Base-by-base conservation (phyloP, 2,888 invertebrate species). In the Automeris io region DNA sequence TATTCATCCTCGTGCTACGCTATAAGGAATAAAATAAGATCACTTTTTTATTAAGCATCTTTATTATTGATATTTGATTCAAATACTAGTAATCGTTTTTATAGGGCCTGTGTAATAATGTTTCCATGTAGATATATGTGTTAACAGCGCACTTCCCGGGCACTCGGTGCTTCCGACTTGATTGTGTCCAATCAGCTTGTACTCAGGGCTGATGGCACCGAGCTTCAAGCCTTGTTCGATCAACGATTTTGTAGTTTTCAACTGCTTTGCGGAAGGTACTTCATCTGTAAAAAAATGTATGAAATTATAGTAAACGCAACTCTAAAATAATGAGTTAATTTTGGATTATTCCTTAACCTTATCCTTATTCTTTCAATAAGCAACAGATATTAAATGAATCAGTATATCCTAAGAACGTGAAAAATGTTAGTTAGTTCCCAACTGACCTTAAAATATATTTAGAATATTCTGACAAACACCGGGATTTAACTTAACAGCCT, bases 111-210 rank as follows among this genome's bases (percentile, higher is more conserved):
- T 45, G 1, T 50, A 43, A 34, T 57, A 89, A 47, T 91, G 87
- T 0, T 88, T 79, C 93, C 93, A 93, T 0, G 75, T 87, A 1
- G 87, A 74, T 32, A 93, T 91, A 49, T 91, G 89, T 3, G 82
- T 56, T 44, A 88, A 87, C 0, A 93, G 75, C 0, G 87, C 77
- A 2, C 77, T 80, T 0, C 93, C 93, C 0, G 93, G 93, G 47
- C 93, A 93, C 48, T 90, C 91, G 0, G 93, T 93, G 0, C 52
- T 11, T 64, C 58, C 65, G 1, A 64, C 59, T 43, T 82, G 82
- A 2, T 51, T 70, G 66, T 93, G 93, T 0, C 92, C 93, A 9
- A 91, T 73, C 22, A 93, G 70, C 39, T 87, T 88, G 60, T 91
- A 92, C 46, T 89, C 65, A 0, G 78, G 58, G 6, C 75, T 69